These are phyloP conservation scores for Amaurobius ferox DNA, from an alignment of 2,888 invertebrate species.

Conservation along the genomic window DNA sequence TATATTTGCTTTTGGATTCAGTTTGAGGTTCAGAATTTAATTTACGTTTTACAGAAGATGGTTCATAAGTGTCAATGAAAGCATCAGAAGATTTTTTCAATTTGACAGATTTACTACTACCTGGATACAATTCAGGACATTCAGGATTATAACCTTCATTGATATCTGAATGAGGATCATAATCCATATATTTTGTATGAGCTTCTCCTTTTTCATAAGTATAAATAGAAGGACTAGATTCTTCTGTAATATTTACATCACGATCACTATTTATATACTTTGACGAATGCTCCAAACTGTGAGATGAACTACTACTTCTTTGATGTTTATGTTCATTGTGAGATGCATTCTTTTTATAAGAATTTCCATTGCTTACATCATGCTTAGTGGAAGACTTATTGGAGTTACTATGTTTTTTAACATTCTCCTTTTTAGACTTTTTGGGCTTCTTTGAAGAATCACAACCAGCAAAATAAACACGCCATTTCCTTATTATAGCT, in stretches of 20 bases:
- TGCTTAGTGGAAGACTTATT: background rate
- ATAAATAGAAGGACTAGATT: background rate
- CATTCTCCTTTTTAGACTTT: background rate
- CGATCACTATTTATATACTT: background rate
- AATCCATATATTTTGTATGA: background rate
- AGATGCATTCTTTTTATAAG: background rate
- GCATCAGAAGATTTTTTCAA: background rate
- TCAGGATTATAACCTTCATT: conserved; percentile 7
- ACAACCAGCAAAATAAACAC: conserved; percentile 19
- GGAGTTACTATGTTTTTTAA: background rate
- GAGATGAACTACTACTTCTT: background rate
- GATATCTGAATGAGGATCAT: background rate
- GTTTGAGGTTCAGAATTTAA: background rate
- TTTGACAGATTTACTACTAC: background rate
- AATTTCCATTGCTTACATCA: background rate
- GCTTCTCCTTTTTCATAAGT: background rate
- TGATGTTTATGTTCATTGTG: background rate
- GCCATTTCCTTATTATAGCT: conserved; percentile 38
- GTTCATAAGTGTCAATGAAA: background rate
- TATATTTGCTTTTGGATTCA: background rate
- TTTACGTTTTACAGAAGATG: background rate
- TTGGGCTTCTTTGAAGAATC: background rate
- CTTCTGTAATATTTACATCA: background rate
- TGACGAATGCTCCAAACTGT: background rate
- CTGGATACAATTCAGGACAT: background rate